A percentile compares a stretch with the other conserved stretches of the same genome.
Evolutionary conservation across 2,888 invertebrate species (phyloP).

Genomic region (Chloroclysta siterata): DNA sequence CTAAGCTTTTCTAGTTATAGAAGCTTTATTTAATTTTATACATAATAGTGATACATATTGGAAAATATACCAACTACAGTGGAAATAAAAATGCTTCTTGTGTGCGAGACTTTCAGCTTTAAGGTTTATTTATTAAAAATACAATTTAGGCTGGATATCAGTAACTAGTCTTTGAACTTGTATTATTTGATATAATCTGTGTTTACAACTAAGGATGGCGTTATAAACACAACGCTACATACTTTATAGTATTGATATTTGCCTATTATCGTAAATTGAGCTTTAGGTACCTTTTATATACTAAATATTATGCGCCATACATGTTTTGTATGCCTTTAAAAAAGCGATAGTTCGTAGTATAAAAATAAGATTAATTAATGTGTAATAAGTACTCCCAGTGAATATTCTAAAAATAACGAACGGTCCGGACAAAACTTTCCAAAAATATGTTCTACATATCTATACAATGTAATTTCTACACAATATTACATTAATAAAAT

Average conservation of each 20-base stretch:
- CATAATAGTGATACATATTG: neutral
- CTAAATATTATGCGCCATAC: constrained; percentile 12
- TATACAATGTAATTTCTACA: constrained; percentile 3
- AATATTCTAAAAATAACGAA: neutral
- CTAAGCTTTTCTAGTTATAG: no score
- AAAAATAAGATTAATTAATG: constrained; percentile 17
- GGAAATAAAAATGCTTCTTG: constrained; percentile 30
- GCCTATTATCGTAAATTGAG: constrained; percentile 21
- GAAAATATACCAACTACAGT: constrained; percentile 4
- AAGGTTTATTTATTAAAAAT: constrained; percentile 52
- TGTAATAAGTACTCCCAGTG: constrained; percentile 19
- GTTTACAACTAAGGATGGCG: constrained; percentile 2
- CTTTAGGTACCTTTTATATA: constrained; percentile 8
- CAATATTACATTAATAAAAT: neutral
- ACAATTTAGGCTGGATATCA: constrained; percentile 47
- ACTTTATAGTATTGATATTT: constrained; percentile 8
- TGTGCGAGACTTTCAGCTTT: constrained; percentile 30
- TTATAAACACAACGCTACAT: constrained; percentile 18
- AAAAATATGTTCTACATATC: constrained; percentile 13
- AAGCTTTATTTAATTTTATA: no score
- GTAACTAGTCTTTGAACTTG: constrained; percentile 54
- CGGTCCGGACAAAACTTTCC: constrained; percentile 11
- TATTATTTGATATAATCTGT: constrained; percentile 31
- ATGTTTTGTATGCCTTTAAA: constrained; percentile 1
- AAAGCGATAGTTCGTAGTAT: constrained; percentile 12